Percentiles rank a stretch among this genome's conserved stretches.
Conservation (phyloP, 1,140 invertebrate species). For the Drosophila miranda region DNA sequence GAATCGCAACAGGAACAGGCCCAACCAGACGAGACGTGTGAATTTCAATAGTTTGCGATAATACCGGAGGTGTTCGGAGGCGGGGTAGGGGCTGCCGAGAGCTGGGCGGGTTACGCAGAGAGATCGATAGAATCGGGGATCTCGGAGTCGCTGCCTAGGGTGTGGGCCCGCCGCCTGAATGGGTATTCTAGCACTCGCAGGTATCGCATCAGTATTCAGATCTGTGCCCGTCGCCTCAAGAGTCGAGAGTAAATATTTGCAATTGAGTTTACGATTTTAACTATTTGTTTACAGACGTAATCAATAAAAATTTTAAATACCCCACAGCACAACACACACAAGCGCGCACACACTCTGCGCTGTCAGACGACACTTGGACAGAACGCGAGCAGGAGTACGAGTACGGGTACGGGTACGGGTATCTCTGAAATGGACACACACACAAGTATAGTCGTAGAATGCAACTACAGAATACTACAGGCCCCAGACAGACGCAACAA, state of each 20-base stretch:
- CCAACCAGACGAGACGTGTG: slow-evolving; percentile 51
- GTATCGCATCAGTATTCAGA: slow-evolving; percentile 27
- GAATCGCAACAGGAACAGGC: slow-evolving; percentile 22
- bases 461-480: slow-evolving; percentile 14
- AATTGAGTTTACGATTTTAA: slow-evolving; percentile 72
- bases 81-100: neutral
- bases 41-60: slow-evolving; percentile 51
- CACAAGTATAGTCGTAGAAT: slow-evolving; percentile 40
- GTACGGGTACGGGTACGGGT: slow-evolving; percentile 7
- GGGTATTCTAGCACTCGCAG: slow-evolving; percentile 15
- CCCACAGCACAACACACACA: slow-evolving; percentile 8
- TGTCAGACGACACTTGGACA: too few relatives aligned
- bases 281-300: slow-evolving; percentile 78
- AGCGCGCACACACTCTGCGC: neutral
- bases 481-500: slow-evolving; percentile 37
- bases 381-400: slow-evolving; percentile 1
- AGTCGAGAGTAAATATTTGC: slow-evolving; percentile 72
- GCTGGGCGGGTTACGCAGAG: slow-evolving; percentile 1
- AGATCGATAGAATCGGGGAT: slow-evolving; percentile 18
- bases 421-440: slow-evolving; percentile 46
- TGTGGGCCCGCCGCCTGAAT: slow-evolving; percentile 1
- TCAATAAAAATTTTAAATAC: slow-evolving; percentile 57
- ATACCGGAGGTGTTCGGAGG: neutral
- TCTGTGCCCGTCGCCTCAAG: slow-evolving; percentile 32
- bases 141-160: slow-evolving; percentile 5